These are phyloP conservation scores for Lissocephala sabroskyi DNA, from an alignment of 2,888 invertebrate species.

Conservation along the genomic window DNA sequence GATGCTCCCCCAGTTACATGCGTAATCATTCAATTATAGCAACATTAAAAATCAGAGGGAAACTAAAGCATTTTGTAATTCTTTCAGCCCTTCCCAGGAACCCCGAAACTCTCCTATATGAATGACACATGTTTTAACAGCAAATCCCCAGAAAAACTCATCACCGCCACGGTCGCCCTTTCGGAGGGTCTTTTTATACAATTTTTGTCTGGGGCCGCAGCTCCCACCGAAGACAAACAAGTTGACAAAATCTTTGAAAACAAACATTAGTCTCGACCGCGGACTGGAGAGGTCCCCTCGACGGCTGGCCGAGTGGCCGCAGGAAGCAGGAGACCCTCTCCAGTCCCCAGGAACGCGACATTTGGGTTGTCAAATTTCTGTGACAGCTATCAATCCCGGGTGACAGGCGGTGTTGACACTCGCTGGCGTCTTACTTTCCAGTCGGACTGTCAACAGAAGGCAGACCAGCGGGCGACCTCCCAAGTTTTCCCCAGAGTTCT, in stretches of 20 bases:
- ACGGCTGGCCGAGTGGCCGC: slow-evolving; percentile 21
- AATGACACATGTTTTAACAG: slow-evolving; percentile 39
- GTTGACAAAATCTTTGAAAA: slow-evolving; percentile 58
- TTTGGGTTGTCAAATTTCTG: slow-evolving; percentile 58
- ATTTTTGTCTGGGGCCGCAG: slow-evolving; percentile 12
- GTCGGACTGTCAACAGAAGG: slow-evolving; percentile 21
- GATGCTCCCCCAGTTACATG: slow-evolving; percentile 54
- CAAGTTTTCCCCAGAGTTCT: slow-evolving; percentile 15
- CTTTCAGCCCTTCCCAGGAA: slow-evolving; percentile 26
- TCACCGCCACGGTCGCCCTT: neutral
- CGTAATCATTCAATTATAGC: slow-evolving; percentile 63
- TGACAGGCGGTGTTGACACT: slow-evolving; percentile 36
- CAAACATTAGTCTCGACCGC: slow-evolving; percentile 48
- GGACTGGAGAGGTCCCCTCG: too few relatives aligned
- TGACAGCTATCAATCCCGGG: slow-evolving; percentile 57
- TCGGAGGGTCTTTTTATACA: slow-evolving; percentile 13
- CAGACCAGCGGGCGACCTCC: slow-evolving; percentile 44
- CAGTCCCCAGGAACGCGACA: slow-evolving; percentile 27
- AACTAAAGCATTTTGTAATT: too few relatives aligned
- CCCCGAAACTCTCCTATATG: slow-evolving; percentile 6
- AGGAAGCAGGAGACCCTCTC: slow-evolving; percentile 27
- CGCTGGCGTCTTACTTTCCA: slow-evolving; percentile 25
- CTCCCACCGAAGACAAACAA: slow-evolving; percentile 26
- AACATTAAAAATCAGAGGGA: slow-evolving; percentile 53
- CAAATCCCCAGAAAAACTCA: slow-evolving; percentile 2